Base-by-base conservation (phyloP, 64 coral and sea anemone species). In the Platygyra sinensis region DNA sequence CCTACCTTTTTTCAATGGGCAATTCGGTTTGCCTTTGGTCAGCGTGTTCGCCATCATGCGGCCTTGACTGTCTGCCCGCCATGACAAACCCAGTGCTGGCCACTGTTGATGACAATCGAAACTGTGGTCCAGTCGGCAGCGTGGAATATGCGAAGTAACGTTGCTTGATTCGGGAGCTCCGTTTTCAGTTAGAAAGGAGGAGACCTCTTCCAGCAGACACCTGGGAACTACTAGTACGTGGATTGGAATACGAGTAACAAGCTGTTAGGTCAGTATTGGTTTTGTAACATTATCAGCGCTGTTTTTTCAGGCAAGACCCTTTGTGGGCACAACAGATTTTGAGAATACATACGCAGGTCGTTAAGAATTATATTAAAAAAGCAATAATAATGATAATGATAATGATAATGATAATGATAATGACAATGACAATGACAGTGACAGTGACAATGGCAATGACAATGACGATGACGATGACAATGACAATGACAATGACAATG, bases 21-120 rank as follows among this genome's bases (percentile, higher is more conserved):
- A 87, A 8, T 57, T 74, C 30, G 27, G 12, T 20, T 54, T 74
- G 30, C 67, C 85, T 38, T 57, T 87, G 22, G 85, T 87, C 29
- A 87, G 57, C 0, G 85, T 73, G 30, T 87, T 59, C 16, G 74
- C 67, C 54, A 50, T 29, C 19, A 74, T 29, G 50, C 33, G 62
- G 22, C 85, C 85, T 18, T 74, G 64, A 73, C 15, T 30, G 55
- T 87, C 46, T 28, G 30, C 33, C 14, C 19, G 49, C 85, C 85
- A 87, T 17, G 85, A 87, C 57, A 87, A 87, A 39, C 85, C 85
- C 13, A 87, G 38, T 20, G 46, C 71, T 31, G 71, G 18, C 85
- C 85, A 87, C 24, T 52, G 17, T 30, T 87, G 85, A 12, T 73
- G 42, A 60, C 85, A 87, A 5, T 50, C 74, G 72, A 55, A 87